These are phyloP conservation scores for Onychostruthus taczanowskii DNA, from an alignment of 2,113 vertebrate genomes.

Conservation along the genomic window DNA sequence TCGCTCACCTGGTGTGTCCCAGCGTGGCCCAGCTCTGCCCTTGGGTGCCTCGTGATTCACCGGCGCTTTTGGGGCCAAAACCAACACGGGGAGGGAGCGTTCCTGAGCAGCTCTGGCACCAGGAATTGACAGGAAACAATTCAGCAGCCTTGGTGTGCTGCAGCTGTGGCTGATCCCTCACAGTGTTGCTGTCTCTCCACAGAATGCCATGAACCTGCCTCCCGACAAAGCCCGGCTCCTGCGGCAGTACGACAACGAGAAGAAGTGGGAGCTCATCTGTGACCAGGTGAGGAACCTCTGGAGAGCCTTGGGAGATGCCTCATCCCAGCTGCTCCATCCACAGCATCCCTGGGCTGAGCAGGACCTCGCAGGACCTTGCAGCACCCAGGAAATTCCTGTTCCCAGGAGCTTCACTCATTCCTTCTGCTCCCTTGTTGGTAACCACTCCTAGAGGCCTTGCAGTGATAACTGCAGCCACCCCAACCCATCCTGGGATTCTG, in stretches of 20 bases:
- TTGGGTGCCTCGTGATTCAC: neutral
- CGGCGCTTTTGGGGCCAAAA: neutral
- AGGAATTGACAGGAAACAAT: neutral
- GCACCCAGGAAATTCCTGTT: neutral
- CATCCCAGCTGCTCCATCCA: neutral
- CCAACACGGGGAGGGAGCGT: neutral
- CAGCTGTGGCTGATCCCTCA: neutral
- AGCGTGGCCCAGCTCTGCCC: neutral
- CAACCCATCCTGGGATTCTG: accelerated
- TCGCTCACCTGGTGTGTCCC: accelerated
- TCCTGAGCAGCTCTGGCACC: neutral
- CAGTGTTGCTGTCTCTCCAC: neutral
- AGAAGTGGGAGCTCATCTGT: slow-evolving; percentile 99
- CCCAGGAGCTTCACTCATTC: accelerated
- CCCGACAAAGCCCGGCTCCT: slow-evolving; percentile 96
- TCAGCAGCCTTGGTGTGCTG: neutral
- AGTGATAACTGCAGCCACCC: neutral
- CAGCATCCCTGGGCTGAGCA: neutral
- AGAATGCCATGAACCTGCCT: slow-evolving; percentile 99
- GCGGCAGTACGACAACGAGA: slow-evolving; percentile 97
- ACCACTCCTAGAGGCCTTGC: neutral
- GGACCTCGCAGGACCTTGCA: neutral
- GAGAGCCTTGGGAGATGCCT: accelerated
- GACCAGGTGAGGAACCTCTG: slow-evolving; percentile 85
- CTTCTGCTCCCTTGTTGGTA: neutral